Conservation (phyloP, 2,888 invertebrate species). For the Drosophila hamatofila region DNA sequence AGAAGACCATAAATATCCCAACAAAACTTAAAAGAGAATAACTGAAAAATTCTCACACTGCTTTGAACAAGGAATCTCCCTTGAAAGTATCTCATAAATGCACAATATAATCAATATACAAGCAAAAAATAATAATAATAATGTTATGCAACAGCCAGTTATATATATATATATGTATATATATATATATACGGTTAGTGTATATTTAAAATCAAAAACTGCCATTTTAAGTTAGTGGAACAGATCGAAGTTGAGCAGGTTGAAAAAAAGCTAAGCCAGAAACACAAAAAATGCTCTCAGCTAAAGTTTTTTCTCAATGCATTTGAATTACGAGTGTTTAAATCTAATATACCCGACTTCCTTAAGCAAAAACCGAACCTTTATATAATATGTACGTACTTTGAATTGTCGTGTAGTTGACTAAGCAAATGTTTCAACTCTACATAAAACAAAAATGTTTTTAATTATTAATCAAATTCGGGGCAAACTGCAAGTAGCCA, state of each 20-base stretch:
- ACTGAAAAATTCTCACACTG: slow-evolving; percentile 3
- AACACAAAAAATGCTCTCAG: neutral
- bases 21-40: slow-evolving; percentile 13
- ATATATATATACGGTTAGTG: slow-evolving; percentile 7
- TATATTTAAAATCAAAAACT: slow-evolving; percentile 59
- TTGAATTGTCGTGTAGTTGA: slow-evolving; percentile 72
- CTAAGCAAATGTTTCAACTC: slow-evolving; percentile 60
- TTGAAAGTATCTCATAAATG: slow-evolving; percentile 68
- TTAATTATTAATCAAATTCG: slow-evolving; percentile 59
- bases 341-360: slow-evolving; percentile 35
- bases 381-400: slow-evolving; percentile 55
- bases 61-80: slow-evolving; percentile 13
- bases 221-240: slow-evolving; percentile 75
- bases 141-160: slow-evolving; percentile 11
- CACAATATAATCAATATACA: slow-evolving; percentile 26
- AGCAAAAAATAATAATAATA: neutral
- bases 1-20: slow-evolving; percentile 32
- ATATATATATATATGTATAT: neutral
- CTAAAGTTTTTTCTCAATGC: slow-evolving; percentile 38
- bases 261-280: neutral
- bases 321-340: slow-evolving; percentile 42
- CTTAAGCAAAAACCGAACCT: slow-evolving; percentile 39
- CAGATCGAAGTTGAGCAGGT: slow-evolving; percentile 14
- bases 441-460: slow-evolving; percentile 58
- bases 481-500: slow-evolving; percentile 72